Conservation (phyloP, 2,888 invertebrate genomes). For the Zhuqinia jingwanae region DNA sequence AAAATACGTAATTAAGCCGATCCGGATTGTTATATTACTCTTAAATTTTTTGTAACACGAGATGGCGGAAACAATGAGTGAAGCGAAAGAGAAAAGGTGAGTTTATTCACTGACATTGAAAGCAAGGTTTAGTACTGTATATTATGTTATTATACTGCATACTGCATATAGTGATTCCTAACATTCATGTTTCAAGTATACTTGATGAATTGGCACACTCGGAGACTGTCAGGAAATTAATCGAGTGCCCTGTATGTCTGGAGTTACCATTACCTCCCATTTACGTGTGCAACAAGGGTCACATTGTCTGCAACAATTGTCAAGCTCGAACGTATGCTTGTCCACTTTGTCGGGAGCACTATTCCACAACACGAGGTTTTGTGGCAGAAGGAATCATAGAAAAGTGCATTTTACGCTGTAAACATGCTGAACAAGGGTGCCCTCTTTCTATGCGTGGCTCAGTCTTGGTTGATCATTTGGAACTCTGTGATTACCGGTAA, state of each 20-base stretch:
- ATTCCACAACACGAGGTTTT: conserved; percentile 73
- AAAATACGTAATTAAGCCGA: too few species aligned
- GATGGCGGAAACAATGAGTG: too few species aligned
- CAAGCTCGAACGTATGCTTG: conserved; percentile 70
- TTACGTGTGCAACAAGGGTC: conserved; percentile 73
- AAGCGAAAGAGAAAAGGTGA: too few species aligned
- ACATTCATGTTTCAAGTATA: conserved; percentile 26
- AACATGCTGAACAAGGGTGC: conserved; percentile 72
- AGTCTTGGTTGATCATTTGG: conserved; percentile 65
- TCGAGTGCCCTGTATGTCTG: conserved; percentile 75
- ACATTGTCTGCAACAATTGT: conserved; percentile 74
- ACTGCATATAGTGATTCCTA: too few species aligned
- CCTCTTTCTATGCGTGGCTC: conserved; percentile 64
- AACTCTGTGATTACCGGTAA: conserved; percentile 72
- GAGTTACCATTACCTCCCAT: conserved; percentile 76
- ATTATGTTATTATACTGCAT: too few species aligned
- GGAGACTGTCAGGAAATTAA: conserved; percentile 72
- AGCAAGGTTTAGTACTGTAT: too few species aligned
- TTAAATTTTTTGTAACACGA: too few species aligned
- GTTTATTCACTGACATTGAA: too few species aligned
- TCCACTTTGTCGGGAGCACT: conserved; percentile 73
- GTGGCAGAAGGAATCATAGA: conserved; percentile 76
- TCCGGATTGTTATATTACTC: too few species aligned
- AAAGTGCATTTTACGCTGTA: conserved; percentile 71
- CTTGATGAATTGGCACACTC: conserved; percentile 67